Base-by-base conservation (phyloP, 2,888 invertebrate species). In the Drosophila mulleri region DNA sequence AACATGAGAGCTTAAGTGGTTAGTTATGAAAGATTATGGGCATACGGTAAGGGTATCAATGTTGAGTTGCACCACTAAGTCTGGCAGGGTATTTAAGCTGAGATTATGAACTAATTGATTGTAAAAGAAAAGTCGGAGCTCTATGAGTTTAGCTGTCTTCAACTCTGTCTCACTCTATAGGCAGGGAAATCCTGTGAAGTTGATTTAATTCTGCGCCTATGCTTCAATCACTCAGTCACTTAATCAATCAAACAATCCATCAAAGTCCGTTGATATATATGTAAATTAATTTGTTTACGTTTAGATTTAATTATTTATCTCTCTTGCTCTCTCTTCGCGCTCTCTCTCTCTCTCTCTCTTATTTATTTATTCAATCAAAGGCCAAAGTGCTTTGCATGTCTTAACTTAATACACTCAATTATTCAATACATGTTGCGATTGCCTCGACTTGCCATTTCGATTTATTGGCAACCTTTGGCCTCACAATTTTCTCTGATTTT, bases 381-480 rank as follows among this genome's bases (percentile, higher is more conserved):
- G 32, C 16, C 12, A 23, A 67, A 42, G 47, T 59, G 53, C 20
- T 48, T 44, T 39, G 3, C 23, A 20, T 18, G 23, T 67, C 44
- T 42, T 56, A 29, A n/a, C 18, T 18, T 72, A 52, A 72, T 60
- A 76, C 41, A 57, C 48, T 61, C 58, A 73, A 60, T 73, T 63
- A 62, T 63, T 72, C 29, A 56, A 52, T 63, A 66, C 64, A 72
- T 50, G 62, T 37, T 62, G 60, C 62, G 63, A 66, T 23, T 37
- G 53, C 63, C 74, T 62, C 39, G 58, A 50, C 42, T 52, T 66
- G 66, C 35, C 23, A 29, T 41, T 66, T 66, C 67, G 56, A 67
- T 78, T 78, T 78, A 78, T 74, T 75, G 64, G 39, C 67, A 59
- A 53, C 44, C 63, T 58, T 53, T 53, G 57, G 54, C 16, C 20